Base-by-base conservation (phyloP, 2,888 invertebrate species). In the Hirtodrosophila duncani region DNA sequence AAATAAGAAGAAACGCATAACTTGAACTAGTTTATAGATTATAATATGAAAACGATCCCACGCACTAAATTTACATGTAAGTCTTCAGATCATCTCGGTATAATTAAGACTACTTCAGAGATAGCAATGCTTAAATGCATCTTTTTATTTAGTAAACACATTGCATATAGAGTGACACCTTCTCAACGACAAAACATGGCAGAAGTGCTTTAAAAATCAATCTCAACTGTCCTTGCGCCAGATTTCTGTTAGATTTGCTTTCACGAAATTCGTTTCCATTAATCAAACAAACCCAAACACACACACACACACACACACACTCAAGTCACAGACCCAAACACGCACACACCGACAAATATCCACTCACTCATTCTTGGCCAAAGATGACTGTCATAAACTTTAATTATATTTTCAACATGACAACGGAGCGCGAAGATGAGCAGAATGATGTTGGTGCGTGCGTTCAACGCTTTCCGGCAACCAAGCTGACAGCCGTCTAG, bases 351-450 rank as follows among this genome's bases (percentile, higher is more conserved):
- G n/a, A n/a, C n/a, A n/a, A n/a, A n/a, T n/a, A n/a, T n/a, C n/a
- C n/a, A 50, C 55, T 65, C 68, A 64, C 51, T 72, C 68, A 64
- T 71, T 79, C 81, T 68, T 77, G 51, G 45, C 63, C 49, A 51
- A 62, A 81, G 69, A 74, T 64, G 78, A 61, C 74, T 81, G 81
- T 75, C 74, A 78, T 72, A 75, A 75, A 81, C 79, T 75, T 75
- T 81, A 81, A 75, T 81, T 75, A 75, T 78, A 81, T 75, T 81
- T 81, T 67, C 81, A 78, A 57, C 69, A 63, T 58, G 72, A 58
- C 57, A 56, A 50, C 48, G 56, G 33, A 34, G 52, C 37, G 30
- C 36, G 37, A 50, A 23, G 58, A 45, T 44, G 58, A 44, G 42
- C 31, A 11, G 24, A 18, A 23, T 23, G 34, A 16, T 48, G 53